Evolutionary conservation across 2,888 invertebrate species (phyloP).

Genomic region (Hipparchia sbordonii): DNA sequence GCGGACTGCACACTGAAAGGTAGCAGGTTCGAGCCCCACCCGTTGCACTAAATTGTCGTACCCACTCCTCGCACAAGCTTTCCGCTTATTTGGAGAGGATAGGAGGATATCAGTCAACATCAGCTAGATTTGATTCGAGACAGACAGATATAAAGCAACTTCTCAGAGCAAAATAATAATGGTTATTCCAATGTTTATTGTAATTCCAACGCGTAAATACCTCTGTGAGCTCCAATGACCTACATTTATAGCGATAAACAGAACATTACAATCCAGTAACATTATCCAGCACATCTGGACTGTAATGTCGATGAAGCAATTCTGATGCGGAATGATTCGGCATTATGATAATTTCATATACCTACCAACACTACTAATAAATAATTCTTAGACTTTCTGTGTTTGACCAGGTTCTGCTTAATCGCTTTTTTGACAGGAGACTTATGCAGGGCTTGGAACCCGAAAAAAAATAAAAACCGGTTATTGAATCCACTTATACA

Average conservation of each 20-base stretch:
- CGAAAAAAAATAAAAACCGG: too few relatives aligned
- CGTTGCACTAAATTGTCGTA: too few relatives aligned
- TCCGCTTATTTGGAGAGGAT: too few relatives aligned
- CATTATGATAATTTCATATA: conserved; percentile 4
- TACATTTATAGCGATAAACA: conserved; percentile 35
- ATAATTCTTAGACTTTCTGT: too few relatives aligned
- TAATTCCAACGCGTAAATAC: conserved; percentile 24
- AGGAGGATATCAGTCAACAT: too few relatives aligned
- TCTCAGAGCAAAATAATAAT: background rate
- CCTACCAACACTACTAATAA: too few relatives aligned
- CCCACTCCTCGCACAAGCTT: too few relatives aligned
- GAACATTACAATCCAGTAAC: conserved; percentile 26
- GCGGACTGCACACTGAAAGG: too few relatives aligned
- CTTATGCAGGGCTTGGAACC: too few relatives aligned
- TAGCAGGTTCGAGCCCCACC: too few relatives aligned
- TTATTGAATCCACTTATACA: background rate
- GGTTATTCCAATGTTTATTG: conserved; percentile 5
- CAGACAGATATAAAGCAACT: background rate
- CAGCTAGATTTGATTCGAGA: background rate
- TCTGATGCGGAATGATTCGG: conserved; percentile 1
- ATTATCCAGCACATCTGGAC: conserved; percentile 35
- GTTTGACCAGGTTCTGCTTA: too few relatives aligned
- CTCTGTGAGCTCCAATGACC: conserved; percentile 43
- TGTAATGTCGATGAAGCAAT: conserved; percentile 24
- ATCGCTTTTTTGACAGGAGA: too few relatives aligned